phyloP scores from a whole-genome alignment of 2,113 vertebrate species.

The Gobiocypris rarus region DNA sequence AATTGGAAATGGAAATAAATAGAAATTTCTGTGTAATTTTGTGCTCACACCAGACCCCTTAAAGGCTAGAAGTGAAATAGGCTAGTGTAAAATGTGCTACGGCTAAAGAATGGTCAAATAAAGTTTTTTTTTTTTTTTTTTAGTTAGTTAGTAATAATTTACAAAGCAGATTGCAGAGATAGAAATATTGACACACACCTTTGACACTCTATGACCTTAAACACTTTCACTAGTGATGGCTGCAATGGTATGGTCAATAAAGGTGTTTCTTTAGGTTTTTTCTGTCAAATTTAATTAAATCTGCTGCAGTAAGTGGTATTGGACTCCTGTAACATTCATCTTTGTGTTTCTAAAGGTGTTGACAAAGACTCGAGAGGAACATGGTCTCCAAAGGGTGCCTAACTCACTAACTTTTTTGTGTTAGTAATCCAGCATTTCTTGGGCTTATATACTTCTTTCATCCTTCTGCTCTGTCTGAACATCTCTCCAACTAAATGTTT shows the following conservation, averaged over 20 bases:
- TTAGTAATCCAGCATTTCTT: neutral
- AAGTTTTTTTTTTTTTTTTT: neutral
- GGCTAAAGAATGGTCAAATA: neutral
- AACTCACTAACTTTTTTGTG: neutral
- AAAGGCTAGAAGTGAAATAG: neutral
- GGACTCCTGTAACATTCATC: slow-evolving; percentile 40
- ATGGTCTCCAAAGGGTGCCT: neutral
- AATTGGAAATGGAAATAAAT: neutral
- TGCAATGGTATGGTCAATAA: neutral
- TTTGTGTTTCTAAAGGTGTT: slow-evolving; percentile 29
- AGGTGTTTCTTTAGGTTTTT: neutral
- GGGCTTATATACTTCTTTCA: neutral
- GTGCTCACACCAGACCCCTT: no score
- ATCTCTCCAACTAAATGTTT: neutral
- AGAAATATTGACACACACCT: neutral
- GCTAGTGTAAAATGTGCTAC: neutral
- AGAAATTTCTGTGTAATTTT: no score
- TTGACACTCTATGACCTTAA: slow-evolving; percentile 22
- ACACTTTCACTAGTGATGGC: neutral
- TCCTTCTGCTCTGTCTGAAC: neutral
- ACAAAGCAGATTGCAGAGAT: neutral
- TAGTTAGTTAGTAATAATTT: neutral
- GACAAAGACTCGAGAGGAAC: neutral
- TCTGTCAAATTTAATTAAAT: slow-evolving; percentile 19
- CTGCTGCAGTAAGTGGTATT: neutral